Base-by-base conservation (phyloP, 1,140 invertebrate genomes). In the Ylistrum balloti region DNA sequence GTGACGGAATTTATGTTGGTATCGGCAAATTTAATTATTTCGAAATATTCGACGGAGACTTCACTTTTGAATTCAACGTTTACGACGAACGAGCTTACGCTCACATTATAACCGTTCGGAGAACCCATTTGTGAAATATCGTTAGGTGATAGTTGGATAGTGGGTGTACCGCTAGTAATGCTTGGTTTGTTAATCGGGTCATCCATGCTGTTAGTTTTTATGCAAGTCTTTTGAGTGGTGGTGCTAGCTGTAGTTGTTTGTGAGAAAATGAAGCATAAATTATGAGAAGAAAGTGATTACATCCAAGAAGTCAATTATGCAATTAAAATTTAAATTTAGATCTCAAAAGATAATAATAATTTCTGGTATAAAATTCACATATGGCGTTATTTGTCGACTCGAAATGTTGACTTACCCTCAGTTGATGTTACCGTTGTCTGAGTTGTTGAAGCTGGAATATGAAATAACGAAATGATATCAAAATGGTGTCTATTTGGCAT, bases 141-240 rank as follows among this genome's bases (percentile, higher is more conserved):
- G 56, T 5, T 17, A 9, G 22, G 5, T 13, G 35, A 38, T 38
- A 38, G 56, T 74, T 28, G 1, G 56, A 74, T 28, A 28, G 56
- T 1, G 41, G 41, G 3, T 74, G 56, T 28, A 28, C 28, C 56
- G 56, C 56, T 74, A 28, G n/a, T 17, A 74, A 74, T 74, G 7
- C 7, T n/a, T 9, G 56, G 56, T 74, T 22, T n/a, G 28, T 28
- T 74, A 11, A 17, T 28, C 56, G 56, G 56, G n/a, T n/a, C 15
- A 5, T 74, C 56, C 56, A 74, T 74, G 56, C 56, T 74, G 56
- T 74, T 74, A 74, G n/a, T 74, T 28, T n/a, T 1, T 74, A 11
- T 74, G 56, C 56, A 74, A 74, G n/a, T 74, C 56, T 74, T 74
- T 74, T 74, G 56, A 74, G 56, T 74, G 9, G 56, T 74, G n/a